A percentile compares a stretch with the other conserved stretches of the same genome.
phyloP scores from a whole-genome alignment of 2,888 invertebrate genomes.

The Luffia ferchaultella region DNA sequence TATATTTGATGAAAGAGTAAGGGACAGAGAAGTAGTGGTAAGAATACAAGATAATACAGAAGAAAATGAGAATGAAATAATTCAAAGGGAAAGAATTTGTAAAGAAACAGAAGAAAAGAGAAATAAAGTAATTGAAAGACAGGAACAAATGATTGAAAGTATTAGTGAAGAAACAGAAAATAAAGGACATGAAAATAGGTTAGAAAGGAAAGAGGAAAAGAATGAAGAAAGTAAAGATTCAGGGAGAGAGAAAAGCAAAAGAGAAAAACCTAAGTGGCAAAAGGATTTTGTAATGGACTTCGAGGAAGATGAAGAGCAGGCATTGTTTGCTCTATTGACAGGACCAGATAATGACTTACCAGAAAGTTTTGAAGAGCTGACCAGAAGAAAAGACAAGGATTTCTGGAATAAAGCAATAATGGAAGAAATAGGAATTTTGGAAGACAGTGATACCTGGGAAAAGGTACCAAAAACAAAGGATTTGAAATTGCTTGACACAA shows the following conservation, averaged over 20 bases:
- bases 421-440: slow-evolving; percentile 13
- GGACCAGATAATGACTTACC: not conserved
- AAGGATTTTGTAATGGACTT: slow-evolving; percentile 5
- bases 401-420: slow-evolving; percentile 10
- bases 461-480: slow-evolving; percentile 5
- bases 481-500: slow-evolving; percentile 8
- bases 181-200: not conserved
- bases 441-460: slow-evolving; percentile 13
- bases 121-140: not conserved
- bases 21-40: not conserved
- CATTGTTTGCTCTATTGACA: not conserved
- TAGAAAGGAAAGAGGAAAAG: not conserved
- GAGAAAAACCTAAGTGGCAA: slow-evolving; percentile 1
- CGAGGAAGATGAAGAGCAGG: not conserved
- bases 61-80: too few relatives aligned
- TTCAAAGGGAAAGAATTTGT: too few relatives aligned
- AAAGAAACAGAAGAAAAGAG: not conserved
- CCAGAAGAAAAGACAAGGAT: slow-evolving; percentile 11
- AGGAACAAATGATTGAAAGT: not conserved
- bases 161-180: slow-evolving; percentile 1
- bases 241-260: slow-evolving; percentile 1
- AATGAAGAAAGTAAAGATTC: not conserved
- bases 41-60: not conserved
- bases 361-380: slow-evolving; percentile 8
- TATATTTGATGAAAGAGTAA: too few relatives aligned